Conservation (phyloP, 64 coral and sea anemone genomes). For the Trachythela sp. region DNA sequence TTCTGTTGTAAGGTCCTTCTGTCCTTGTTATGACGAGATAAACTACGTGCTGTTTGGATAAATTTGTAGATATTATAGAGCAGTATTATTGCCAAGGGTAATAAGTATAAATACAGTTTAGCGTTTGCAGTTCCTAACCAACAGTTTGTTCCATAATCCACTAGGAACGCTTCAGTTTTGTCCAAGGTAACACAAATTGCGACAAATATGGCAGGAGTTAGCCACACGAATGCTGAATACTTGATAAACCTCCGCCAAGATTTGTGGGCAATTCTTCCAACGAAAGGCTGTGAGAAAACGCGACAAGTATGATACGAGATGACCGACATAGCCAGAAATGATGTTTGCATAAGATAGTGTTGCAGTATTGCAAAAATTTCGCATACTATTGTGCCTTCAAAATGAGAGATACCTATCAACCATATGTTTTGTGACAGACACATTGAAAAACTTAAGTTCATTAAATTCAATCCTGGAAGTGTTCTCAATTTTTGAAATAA, state of each 20-base stretch:
- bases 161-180: not conserved
- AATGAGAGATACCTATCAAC: not conserved
- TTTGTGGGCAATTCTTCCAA: not conserved
- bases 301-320: not conserved
- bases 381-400: not conserved
- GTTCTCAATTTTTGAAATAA: not conserved
- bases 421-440: not conserved
- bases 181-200: not conserved
- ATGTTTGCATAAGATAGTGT: not conserved
- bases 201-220: not conserved
- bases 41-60: not conserved
- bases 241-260: not conserved
- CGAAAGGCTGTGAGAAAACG: not conserved
- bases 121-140: not conserved
- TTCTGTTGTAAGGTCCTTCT: not conserved
- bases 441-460: not conserved
- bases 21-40: not conserved
- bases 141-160: not conserved
- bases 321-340: not conserved
- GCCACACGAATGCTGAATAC: slow-evolving; percentile 5
- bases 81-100: not conserved
- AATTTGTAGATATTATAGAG: not conserved
- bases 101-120: not conserved
- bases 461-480: not conserved
- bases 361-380: not conserved